Conservation (phyloP, 2,888 invertebrate genomes). For the Amblyjoppa proteus region DNA sequence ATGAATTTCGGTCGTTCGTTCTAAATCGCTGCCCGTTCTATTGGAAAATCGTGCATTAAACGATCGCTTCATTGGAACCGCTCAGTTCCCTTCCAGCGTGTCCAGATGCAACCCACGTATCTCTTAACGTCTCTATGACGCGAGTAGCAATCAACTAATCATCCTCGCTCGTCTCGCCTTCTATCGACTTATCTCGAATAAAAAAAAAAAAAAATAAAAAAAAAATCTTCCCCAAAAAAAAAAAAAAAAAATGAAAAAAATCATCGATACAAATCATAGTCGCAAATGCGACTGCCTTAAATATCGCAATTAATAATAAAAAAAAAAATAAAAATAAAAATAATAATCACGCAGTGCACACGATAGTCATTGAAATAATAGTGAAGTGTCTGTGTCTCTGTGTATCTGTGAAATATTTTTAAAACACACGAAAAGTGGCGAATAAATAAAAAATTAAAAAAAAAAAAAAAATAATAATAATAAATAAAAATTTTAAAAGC, state of each 20-base stretch:
- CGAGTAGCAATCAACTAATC: conserved; percentile 57
- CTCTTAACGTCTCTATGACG: conserved; percentile 26
- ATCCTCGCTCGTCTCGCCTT: conserved; percentile 35
- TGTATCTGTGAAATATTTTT: conserved; percentile 11
- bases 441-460: conserved; percentile 46
- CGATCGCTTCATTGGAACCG: conserved; percentile 59
- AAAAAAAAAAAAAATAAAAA: neutral
- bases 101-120: conserved; percentile 10
- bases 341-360: conserved; percentile 29
- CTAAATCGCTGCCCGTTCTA: conserved; percentile 45
- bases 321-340: neutral
- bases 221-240: neutral
- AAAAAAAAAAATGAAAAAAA: neutral
- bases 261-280: conserved; percentile 56
- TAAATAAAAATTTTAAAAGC: conserved; percentile 26
- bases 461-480: conserved; percentile 21
- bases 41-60: conserved; percentile 59
- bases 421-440: neutral
- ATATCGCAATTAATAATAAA: conserved; percentile 17
- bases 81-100: conserved; percentile 25
- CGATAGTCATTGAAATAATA: conserved; percentile 34
- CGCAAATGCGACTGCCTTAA: conserved; percentile 1
- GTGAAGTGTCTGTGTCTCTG: conserved; percentile 52
- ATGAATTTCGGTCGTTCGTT: conserved; percentile 40
- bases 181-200: neutral